A percentile compares a stretch with the other conserved stretches of the same genome.
Conservation (phyloP, 1,140 invertebrate genomes). For the Drosophila kepulauana region DNA sequence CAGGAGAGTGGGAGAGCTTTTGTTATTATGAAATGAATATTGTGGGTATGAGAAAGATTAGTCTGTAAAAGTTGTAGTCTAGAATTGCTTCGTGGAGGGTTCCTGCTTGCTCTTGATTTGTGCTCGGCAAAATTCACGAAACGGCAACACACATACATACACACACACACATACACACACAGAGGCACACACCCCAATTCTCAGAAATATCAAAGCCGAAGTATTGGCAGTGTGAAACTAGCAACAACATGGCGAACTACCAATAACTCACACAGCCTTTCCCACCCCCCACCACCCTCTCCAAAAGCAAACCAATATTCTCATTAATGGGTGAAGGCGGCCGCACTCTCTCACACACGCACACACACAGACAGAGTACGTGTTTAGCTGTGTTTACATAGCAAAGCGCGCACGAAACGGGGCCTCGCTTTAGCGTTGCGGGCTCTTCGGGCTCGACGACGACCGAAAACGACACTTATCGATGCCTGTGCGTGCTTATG, state of each 20-base stretch:
- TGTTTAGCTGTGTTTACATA: constrained; percentile 74
- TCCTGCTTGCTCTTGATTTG: not conserved
- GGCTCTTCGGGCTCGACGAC: constrained; percentile 34
- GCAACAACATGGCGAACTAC: constrained; percentile 26
- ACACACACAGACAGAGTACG: constrained; percentile 27
- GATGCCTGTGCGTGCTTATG: constrained; percentile 50
- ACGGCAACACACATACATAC: not conserved
- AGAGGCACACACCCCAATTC: not conserved
- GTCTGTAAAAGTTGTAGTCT: too few species aligned
- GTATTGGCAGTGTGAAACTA: constrained; percentile 42
- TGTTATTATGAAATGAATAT: too few species aligned
- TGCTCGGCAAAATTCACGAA: not conserved
- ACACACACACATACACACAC: not conserved
- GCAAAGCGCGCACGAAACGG: constrained; percentile 74
- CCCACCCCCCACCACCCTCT: too few species aligned
- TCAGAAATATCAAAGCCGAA: constrained; percentile 33
- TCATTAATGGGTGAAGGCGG: constrained; percentile 12
- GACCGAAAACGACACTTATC: constrained; percentile 51
- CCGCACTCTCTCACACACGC: constrained; percentile 16
- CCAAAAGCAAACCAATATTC: not conserved
- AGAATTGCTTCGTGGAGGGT: not conserved
- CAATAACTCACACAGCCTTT: constrained; percentile 21
- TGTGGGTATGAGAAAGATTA: too few species aligned
- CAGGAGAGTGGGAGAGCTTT: too few species aligned
- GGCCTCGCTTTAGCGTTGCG: constrained; percentile 52